A percentile compares a stretch with the other conserved stretches of the same genome.
Evolutionary conservation across 1,140 invertebrate species (phyloP).

Genomic region (Laodelphax striatellus): DNA sequence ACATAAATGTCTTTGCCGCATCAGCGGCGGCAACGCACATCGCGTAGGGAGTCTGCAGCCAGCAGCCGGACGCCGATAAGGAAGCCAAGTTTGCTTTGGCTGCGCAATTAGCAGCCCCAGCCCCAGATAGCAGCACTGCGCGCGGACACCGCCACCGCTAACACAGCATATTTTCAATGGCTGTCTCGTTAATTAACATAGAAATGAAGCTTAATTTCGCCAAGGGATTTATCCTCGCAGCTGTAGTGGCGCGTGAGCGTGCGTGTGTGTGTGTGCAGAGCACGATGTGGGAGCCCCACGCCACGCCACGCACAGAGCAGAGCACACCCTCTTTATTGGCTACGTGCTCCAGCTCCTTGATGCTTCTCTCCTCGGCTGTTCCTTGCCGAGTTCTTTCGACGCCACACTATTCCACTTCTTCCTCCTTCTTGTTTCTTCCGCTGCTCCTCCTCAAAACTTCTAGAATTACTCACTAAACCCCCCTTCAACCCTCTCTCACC

Average conservation of each 20-base stretch:
- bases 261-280: too few species aligned
- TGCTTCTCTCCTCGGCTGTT: too few species aligned
- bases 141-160: not conserved
- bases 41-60: too few species aligned
- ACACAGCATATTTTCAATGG: constrained; percentile 3
- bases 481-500: not conserved
- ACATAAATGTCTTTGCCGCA: too few species aligned
- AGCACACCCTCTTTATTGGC: not conserved
- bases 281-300: not conserved
- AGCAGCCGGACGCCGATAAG: too few species aligned
- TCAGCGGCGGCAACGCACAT: too few species aligned
- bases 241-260: not conserved
- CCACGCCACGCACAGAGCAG: not conserved
- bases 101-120: too few species aligned
- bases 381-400: too few species aligned
- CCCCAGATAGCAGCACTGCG: not conserved
- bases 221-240: not conserved
- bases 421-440: too few species aligned
- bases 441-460: not conserved
- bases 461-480: not conserved
- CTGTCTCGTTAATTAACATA: constrained; percentile 4
- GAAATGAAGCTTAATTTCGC: not conserved
- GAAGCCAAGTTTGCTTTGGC: too few species aligned
- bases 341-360: not conserved
- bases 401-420: too few species aligned